Base-by-base conservation (phyloP, 1,140 invertebrate genomes). In the Drosophila guanche region DNA sequence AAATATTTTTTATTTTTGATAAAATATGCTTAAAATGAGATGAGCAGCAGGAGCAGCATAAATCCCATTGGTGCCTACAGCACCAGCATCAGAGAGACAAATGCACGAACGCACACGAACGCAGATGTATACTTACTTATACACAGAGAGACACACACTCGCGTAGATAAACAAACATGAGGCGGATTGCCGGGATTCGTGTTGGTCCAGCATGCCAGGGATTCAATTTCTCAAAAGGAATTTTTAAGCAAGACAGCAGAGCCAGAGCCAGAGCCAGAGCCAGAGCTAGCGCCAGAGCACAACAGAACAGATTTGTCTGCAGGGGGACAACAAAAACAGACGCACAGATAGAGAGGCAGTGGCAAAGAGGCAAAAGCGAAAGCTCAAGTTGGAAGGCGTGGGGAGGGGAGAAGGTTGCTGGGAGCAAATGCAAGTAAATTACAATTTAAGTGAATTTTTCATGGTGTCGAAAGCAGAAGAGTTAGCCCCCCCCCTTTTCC, bases 1-100 rank as follows among this genome's bases (percentile, higher is more conserved):
- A 3, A 29, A 6, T 20, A 7, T 33, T 6, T 2, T 27, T 63
- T 48, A 69, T 68, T 88, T 88, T 72, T 86, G 81, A 86, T 86
- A 86, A 81, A 86, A 86, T 86, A 86, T 86, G 81, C 81, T 78
- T 63, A 86, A 88, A 88, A 86, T 86, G 69, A 86, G 77, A 86
- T 86, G 86, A 86, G 81, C 76, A 78, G 74, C 76, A 63, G 52
- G 53, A 43, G 60, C 48, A 61, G 66, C 66, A 66, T 40, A 85
- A 80, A 86, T 86, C 81, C 83, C 81, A 81, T 81, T 81, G 83
- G 81, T 71, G 66, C 68, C 70, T 61, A 70, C 56, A 47, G 60
- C 27, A 61, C 67, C 55, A 12, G 12, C 8, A 52, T 20, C 50
- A 23, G 23, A 53, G 62, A 69, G 65, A 67, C 70, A 76, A 71